Evolutionary conservation across 2,113 vertebrate genomes (phyloP).

Genomic region (Progne subis): DNA sequence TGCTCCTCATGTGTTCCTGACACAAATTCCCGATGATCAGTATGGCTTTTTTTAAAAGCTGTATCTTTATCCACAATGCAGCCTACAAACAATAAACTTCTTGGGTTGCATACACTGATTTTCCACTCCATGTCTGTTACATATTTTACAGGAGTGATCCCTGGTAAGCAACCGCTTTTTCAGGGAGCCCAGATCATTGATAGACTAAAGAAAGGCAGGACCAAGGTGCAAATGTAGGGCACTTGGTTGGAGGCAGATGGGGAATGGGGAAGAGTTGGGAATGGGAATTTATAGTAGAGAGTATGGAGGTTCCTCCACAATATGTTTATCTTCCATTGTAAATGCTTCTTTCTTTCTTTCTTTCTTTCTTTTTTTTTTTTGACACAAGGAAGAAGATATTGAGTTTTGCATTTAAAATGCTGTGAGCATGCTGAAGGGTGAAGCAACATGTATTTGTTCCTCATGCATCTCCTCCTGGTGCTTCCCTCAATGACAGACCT

Average conservation of each 20-base stretch:
- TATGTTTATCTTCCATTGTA: neutral
- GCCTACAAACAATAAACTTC: neutral
- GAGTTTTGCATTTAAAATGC: neutral
- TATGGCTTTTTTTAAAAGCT: neutral
- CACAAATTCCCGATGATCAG: neutral
- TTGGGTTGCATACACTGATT: neutral
- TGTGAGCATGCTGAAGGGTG: neutral
- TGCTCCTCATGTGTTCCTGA: neutral
- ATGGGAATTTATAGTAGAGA: neutral
- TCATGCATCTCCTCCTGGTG: neutral
- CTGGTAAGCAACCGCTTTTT: neutral
- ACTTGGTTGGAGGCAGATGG: neutral
- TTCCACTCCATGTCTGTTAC: neutral
- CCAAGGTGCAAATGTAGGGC: neutral
- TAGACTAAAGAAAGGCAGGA: neutral
- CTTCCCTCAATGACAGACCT: neutral
- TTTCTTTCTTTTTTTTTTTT: neutral
- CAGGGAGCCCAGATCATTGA: rapidly evolving
- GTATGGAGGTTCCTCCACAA: neutral
- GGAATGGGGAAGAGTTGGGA: neutral
- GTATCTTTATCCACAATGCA: neutral
- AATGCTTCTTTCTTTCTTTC: neutral
- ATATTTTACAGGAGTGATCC: neutral
- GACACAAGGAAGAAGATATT: neutral
- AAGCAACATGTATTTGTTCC: neutral